These are phyloP conservation scores for Himantopus leucocephalus DNA, from an alignment of 2,113 vertebrate genomes.

Conservation along the genomic window DNA sequence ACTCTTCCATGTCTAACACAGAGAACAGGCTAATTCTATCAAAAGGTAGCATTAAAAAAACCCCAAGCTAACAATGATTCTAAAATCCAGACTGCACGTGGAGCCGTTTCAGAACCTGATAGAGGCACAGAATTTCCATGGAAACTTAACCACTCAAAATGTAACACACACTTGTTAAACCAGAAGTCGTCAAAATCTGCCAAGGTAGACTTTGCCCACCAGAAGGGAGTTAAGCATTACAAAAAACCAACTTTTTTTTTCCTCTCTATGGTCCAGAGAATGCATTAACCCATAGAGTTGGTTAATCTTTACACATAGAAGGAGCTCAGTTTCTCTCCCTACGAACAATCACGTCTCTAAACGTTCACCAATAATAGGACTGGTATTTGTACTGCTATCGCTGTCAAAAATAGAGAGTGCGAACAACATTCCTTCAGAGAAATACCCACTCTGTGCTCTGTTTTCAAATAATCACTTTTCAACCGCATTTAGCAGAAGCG, in stretches of 20 bases:
- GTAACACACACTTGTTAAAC: neutral
- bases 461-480: neutral
- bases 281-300: neutral
- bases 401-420: neutral
- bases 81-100: neutral
- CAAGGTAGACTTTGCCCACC: neutral
- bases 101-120: neutral
- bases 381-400: neutral
- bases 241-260: neutral
- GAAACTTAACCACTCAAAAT: conserved; percentile 38
- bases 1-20: neutral
- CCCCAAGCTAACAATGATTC: neutral
- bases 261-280: neutral
- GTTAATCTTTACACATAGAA: neutral
- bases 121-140: conserved; percentile 46
- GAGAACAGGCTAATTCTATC: neutral
- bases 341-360: neutral
- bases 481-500: neutral
- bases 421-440: neutral
- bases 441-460: neutral
- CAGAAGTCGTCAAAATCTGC: conserved; percentile 13
- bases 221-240: neutral
- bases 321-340: neutral
- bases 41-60: neutral
- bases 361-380: fast-evolving